Conservation (phyloP, 2,797 vertebrate genomes). For the Zenarchopterus dispar region DNA sequence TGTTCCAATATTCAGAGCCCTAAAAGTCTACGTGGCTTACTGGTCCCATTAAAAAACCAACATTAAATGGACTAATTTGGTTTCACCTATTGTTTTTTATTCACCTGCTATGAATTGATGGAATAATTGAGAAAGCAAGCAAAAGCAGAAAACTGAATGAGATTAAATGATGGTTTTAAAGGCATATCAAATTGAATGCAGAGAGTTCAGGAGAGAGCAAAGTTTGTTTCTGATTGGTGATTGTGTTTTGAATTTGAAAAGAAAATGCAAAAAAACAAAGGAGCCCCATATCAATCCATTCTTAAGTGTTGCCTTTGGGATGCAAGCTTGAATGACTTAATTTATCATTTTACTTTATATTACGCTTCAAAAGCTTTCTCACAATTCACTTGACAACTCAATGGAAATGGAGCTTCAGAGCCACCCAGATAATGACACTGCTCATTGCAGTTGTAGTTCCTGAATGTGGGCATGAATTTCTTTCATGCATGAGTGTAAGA, state of each 20-base stretch:
- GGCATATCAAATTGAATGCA: conserved; percentile 3
- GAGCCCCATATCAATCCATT: conserved; percentile 7
- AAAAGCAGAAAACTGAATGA: not conserved
- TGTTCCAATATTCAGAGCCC: too few species aligned
- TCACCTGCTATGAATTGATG: too few species aligned
- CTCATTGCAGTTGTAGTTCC: conserved; percentile 19
- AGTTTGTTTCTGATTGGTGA: too few species aligned
- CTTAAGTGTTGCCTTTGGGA: conserved; percentile 6
- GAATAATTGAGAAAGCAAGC: not conserved
- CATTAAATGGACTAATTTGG: too few species aligned
- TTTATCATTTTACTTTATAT: conserved; percentile 42
- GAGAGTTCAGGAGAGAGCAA: too few species aligned
- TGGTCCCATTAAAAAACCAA: too few species aligned
- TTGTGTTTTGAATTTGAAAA: conserved; percentile 23
- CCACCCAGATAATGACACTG: conserved; percentile 30
- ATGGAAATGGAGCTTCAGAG: conserved; percentile 36
- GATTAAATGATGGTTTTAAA: not conserved
- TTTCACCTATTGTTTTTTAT: too few species aligned
- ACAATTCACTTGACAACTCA: conserved; percentile 51
- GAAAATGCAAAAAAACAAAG: conserved; percentile 24
- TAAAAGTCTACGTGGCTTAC: too few species aligned
- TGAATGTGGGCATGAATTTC: conserved; percentile 25
- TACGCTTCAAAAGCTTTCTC: conserved; percentile 33
- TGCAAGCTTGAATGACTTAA: conserved; percentile 27
- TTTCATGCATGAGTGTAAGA: conserved; percentile 38